Percentiles rank a stretch among this genome's conserved stretches.
Evolutionary conservation across 2,113 vertebrate species (phyloP).

Genomic region (Hymenochirus boettgeri): DNA sequence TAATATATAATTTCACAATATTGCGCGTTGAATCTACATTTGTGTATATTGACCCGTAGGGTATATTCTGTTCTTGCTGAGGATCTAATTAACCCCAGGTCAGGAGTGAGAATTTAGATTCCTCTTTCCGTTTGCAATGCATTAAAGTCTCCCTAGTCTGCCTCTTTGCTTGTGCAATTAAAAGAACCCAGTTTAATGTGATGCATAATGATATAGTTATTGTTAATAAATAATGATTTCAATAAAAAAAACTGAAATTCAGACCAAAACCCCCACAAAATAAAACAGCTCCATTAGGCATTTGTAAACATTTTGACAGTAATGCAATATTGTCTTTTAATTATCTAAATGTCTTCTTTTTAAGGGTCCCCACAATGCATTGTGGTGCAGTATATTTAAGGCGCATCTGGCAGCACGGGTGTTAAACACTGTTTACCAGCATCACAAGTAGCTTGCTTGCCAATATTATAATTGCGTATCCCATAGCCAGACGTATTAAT

Average conservation of each 20-base stretch:
- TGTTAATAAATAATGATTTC: not conserved
- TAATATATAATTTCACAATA: constrained; percentile 39
- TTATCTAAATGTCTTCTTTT: constrained; percentile 22
- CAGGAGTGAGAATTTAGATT: constrained; percentile 42
- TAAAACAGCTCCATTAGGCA: constrained; percentile 25
- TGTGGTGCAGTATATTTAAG: constrained; percentile 34
- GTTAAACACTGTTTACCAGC: constrained; percentile 42
- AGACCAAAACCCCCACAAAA: not conserved
- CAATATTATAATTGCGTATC: constrained; percentile 30
- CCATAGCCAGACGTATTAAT: constrained; percentile 40
- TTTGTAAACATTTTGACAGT: constrained; percentile 21
- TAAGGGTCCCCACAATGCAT: constrained; percentile 19
- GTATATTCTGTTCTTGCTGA: constrained; percentile 42
- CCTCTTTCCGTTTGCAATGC: constrained; percentile 30
- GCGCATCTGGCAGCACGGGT: constrained; percentile 38
- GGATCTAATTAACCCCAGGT: constrained; percentile 42
- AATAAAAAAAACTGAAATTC: not conserved
- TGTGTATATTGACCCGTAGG: constrained; percentile 36
- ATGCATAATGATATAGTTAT: not conserved
- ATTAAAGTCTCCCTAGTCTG: constrained; percentile 22
- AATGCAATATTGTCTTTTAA: constrained; percentile 36
- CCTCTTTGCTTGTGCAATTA: constrained; percentile 2
- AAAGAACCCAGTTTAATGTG: not conserved
- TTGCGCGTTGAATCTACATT: constrained; percentile 29
- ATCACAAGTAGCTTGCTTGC: constrained; percentile 44